Base-by-base conservation (phyloP, 2,113 vertebrate genomes). In the Peromyscus maniculatus region DNA sequence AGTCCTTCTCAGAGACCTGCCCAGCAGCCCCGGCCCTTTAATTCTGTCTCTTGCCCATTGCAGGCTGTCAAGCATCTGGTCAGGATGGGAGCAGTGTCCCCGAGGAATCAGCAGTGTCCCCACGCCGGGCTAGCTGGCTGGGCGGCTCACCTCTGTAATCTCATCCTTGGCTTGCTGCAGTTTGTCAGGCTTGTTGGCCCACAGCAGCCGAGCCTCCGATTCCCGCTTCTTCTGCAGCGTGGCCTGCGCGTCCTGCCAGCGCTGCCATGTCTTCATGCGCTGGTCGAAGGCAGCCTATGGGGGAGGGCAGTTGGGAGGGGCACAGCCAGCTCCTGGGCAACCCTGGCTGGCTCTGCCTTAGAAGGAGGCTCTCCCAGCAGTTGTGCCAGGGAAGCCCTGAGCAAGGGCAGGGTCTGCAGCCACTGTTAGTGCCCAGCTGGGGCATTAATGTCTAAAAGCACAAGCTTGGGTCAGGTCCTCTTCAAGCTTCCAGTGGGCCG, bases 141-240 rank as follows among this genome's bases (percentile, higher is more conserved):
- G 28, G 33, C 31, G n/a, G 10, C 98, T 97, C 98, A 99, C 99
- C 99, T 99, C 99, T 0, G 98, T 83, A 57, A 99, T 99, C 98
- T 99, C 99, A 1, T 99, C 99, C 95, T 99, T 99, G 97, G 99
- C 99, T 98, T 99, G 99, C 98, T 99, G 99, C 87, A 99, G 99
- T 96, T 99, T 99, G 97, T 99, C 99, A 0, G 99, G 99, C 95
- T 99, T 99, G 98, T 99, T 99, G 98, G 99, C 99, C 99, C 99
- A 99, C 49, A 99, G 99, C 82, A 99, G 98, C 91, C 99, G 99
- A 89, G 99, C 99, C 96, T 99, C 99, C 0, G 98, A 98, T 98
- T 99, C 99, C 83, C 99, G 99, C 97, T 99, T 99, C 98, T 99
- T 99, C 98, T 99, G 99, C 98, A 99, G 98, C 79, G 97, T 99